Base-by-base conservation (phyloP, 2,888 invertebrate genomes). In the Norana najaformis region DNA sequence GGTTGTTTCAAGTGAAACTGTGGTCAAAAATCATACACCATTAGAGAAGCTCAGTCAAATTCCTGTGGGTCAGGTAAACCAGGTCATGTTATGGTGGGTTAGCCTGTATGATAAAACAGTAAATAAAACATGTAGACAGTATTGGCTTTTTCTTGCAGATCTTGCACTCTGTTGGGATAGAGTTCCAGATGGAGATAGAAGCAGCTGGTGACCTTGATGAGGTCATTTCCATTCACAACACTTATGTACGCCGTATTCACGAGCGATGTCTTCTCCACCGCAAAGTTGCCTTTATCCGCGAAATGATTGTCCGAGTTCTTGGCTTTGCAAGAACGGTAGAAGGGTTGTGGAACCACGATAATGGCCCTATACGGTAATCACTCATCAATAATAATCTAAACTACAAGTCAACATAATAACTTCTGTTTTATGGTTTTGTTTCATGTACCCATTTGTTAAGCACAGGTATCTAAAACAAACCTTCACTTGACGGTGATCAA, bases 211-310 rank as follows among this genome's bases (percentile, higher is more conserved):
- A 94, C 92, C 92, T 94, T 34, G 94, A 94, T 83, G 92, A 94
- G 91, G 93, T 94, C 16, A 94, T 94, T 4, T 91, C 91, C 8
- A 91, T 93, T 14, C 94, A 94, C 91, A 92, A 92, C 36, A 90
- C 89, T 47, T 94, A 94, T 91, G 92, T 94, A 23, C 91, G 92
- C 39, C 93, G 92, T 38, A 93, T 94, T 37, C 93, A 94, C 89
- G 93, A 94, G 91, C 92, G 94, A 34, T 94, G 94, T 91, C 92
- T 95, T 4, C 93, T 94, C 16, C 94, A 94, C 91, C 92, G 92
- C 30, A 93, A 93, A 89, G 93, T 94, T 83, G 88, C 92, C 23
- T 92, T 94, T 89, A 92, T 94, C 30, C 94, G 93, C 88, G 93
- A 93, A 36, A 93, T 94, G 4, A 93, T 94, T 37, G 92, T 93